Evolutionary conservation across 1,140 invertebrate genomes (phyloP), one percentile per base, ranked within the genome.

Genomic region (Helicoverpa armigera): DNA sequence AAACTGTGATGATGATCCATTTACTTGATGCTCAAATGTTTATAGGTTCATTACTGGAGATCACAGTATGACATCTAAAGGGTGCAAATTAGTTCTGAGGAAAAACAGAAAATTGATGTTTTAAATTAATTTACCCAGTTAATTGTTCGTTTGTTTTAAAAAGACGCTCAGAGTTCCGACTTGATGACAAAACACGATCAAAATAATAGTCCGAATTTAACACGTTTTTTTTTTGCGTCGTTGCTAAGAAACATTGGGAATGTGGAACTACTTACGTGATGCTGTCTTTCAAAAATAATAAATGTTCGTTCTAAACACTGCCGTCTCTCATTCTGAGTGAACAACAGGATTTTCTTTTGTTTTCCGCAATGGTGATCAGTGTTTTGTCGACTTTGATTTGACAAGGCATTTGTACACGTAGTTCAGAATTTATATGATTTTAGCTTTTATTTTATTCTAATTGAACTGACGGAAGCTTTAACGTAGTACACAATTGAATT

Each of bases 231-330:
- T 76, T 76, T 76, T 43, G 18, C 12, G 50, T 54, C 23, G 88
- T 89, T 88, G 85, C 85, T 88, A 87, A 80, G 83, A 80, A 43
- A 56, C 67, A 48, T 79, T 16, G 54, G 85, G 88, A 89, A 89
- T 90, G 80, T 83, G 82, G 84, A 81, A 29, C 86, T 81, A 35
- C 54, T 72, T 29, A 51, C 16, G 81, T 88, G 87, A 89, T 84
- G 87, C 86, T 43, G 73, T 79, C 77, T 61, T 58, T 83, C 85
- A 29, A 83, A 88, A 90, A 88, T 88, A 85, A 77, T 72, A 72
- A 72, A 85, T 89, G 83, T 80, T 84, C 63, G 82, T 23, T 78
- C 74, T 79, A 83, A 84, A 86, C 83, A 81, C 77, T 80, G 80
- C 79, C 82, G 78, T 80, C 82, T 82, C 51, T 79, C 51, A 82